phyloP scores from a whole-genome alignment of 2,797 vertebrate genomes.

The Lithobates sylvaticus region DNA sequence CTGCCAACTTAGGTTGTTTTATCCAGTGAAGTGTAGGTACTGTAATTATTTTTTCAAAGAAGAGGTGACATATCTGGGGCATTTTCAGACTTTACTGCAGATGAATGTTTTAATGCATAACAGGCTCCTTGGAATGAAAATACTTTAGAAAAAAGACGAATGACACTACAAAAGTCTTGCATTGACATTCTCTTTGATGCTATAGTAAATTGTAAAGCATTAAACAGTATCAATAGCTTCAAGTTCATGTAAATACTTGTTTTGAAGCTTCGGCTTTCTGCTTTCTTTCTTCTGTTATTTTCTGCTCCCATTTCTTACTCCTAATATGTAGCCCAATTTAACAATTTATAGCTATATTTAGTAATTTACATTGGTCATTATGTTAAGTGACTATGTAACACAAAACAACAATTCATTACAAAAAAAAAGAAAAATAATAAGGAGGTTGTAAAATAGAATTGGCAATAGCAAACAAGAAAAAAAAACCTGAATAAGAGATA shows the following conservation, averaged over 20 bases:
- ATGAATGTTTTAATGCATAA: constrained; percentile 37
- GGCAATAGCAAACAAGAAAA: too few relatives aligned
- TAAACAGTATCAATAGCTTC: neutral
- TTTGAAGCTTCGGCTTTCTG: neutral
- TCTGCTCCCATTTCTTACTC: neutral
- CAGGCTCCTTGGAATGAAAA: constrained; percentile 34
- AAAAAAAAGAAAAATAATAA: too few relatives aligned
- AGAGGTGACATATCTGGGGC: constrained; percentile 56
- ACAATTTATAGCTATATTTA: too few relatives aligned
- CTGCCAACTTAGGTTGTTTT: constrained; percentile 40
- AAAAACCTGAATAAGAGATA: too few relatives aligned
- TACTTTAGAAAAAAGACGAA: constrained; percentile 35
- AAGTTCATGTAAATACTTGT: neutral
- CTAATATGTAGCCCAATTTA: neutral
- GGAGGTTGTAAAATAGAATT: too few relatives aligned
- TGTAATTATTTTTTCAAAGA: constrained; percentile 41
- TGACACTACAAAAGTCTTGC: constrained; percentile 13
- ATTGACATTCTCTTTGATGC: neutral
- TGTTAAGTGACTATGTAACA: too few relatives aligned
- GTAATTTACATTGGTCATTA: too few relatives aligned
- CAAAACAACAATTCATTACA: too few relatives aligned
- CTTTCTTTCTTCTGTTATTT: neutral
- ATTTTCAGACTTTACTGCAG: constrained; percentile 41
- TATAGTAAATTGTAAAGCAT: neutral
- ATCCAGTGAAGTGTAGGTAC: constrained; percentile 50